Evolutionary conservation across 1,140 invertebrate genomes (phyloP), one percentile per base, ranked within the genome.

Genomic region (Brachionus asplanchnoidis): DNA sequence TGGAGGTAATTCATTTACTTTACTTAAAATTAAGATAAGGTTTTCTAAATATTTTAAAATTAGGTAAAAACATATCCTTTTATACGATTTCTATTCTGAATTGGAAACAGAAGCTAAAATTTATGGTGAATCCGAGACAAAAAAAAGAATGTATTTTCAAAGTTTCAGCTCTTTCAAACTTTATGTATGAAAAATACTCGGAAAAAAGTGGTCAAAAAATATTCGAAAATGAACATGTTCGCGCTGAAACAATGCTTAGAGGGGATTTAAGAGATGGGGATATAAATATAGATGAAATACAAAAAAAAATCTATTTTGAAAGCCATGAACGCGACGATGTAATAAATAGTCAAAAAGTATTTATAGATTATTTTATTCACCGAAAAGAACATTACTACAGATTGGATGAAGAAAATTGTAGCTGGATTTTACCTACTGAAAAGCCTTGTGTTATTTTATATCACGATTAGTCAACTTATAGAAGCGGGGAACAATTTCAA

Each of bases 301-400:
- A 23, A 40, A 75, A 44, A n/a, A 40, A 42, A 44, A 40, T 20
- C 17, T 75, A 44, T 75, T 44, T 75, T 44, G 32, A 42, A 23
- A 40, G 70, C 9, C 70, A 75, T 75, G 70, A 75, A 75, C 32
- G 70, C 20, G 17, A 40, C 32, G 70, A 75, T 42, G 70, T 75
- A 42, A 23, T 75, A 42, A 44, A 75, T 12, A 23, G 40, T 9
- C 70, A 40, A 42, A 40, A 75, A 42, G 32, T 9, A 75, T 75
- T 46, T 44, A 75, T 75, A 17, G 70, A 75, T 44, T 44, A 75
- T 75, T 75, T 75, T 75, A 23, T 75, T 23, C 17, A 75, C 17
- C 14, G 70, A 75, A 75, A 75, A 75, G 70, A 75, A 42, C 40
- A 75, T 44, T 75, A 75, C 40, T 75, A 75, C 40, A 40, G n/a